Conservation (phyloP, 2,888 invertebrate genomes). For the Ethmia dodecea region DNA sequence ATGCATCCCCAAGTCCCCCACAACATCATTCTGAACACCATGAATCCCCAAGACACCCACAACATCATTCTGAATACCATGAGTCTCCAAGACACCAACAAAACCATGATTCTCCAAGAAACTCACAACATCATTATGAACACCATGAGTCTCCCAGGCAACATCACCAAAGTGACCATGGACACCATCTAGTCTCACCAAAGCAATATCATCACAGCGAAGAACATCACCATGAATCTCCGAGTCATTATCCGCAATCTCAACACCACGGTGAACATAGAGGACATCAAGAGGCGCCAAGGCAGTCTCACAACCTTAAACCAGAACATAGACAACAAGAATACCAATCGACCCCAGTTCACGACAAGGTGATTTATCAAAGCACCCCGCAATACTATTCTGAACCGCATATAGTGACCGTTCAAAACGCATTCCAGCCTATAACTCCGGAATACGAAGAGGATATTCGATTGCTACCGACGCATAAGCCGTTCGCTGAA, state of each 20-base stretch:
- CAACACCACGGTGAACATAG: background rate
- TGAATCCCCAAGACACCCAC: constrained; percentile 5
- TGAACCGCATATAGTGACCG: constrained; percentile 20
- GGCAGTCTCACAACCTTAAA: constrained; percentile 15
- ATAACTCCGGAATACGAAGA: constrained; percentile 49
- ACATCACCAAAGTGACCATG: background rate
- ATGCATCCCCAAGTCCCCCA: background rate
- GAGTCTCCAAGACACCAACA: background rate
- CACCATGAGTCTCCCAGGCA: background rate
- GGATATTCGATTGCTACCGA: constrained; percentile 38
- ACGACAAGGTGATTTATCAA: constrained; percentile 15
- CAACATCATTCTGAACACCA: background rate
- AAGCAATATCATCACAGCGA: constrained; percentile 4
- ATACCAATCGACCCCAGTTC: constrained; percentile 17
- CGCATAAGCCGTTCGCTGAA: constrained; percentile 28
- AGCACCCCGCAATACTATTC: constrained; percentile 22
- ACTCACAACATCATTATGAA: background rate
- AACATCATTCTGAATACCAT: background rate
- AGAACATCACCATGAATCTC: constrained; percentile 1
- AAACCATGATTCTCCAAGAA: constrained; percentile 1
- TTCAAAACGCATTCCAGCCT: constrained; percentile 31
- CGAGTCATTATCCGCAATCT: background rate
- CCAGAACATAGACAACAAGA: constrained; percentile 26
- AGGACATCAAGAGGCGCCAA: constrained; percentile 2
- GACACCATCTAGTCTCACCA: background rate